Percentiles rank a stretch among this genome's conserved stretches.
Evolutionary conservation across 2,888 invertebrate genomes (phyloP).

Genomic region (Drosophila suboccidentalis): DNA sequence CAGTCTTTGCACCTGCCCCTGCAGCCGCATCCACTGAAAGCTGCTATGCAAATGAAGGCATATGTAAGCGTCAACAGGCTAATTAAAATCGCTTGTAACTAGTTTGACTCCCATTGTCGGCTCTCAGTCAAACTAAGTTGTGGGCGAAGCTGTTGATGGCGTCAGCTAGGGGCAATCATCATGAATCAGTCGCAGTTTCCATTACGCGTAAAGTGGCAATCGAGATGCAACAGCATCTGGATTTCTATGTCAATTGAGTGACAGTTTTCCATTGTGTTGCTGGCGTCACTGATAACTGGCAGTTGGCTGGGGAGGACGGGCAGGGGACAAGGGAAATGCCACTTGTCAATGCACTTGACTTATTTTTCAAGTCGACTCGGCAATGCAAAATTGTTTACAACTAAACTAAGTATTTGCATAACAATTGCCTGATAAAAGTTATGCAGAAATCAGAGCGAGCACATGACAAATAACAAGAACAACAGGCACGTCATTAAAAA

Average conservation of each 20-base stretch:
- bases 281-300: conserved; percentile 6
- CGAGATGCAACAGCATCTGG: conserved; percentile 51
- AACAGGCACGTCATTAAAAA: conserved; percentile 25
- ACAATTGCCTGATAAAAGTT: conserved; percentile 52
- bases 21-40: neutral
- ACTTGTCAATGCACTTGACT: conserved; percentile 73
- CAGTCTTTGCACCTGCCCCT: neutral
- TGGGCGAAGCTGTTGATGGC: conserved; percentile 47
- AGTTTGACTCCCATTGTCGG: conserved; percentile 37
- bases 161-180: conserved; percentile 42
- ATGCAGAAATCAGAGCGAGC: conserved; percentile 42
- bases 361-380: conserved; percentile 43
- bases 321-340: conserved; percentile 31
- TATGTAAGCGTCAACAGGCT: conserved; percentile 67
- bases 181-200: conserved; percentile 38
- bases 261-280: conserved; percentile 12
- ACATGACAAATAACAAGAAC: conserved; percentile 24
- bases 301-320: neutral
- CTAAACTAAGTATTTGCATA: conserved; percentile 58
- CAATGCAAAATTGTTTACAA: conserved; percentile 61
- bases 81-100: conserved; percentile 72
- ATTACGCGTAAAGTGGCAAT: conserved; percentile 20
- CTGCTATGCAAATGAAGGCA: conserved; percentile 61
- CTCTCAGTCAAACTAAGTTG: conserved; percentile 31
- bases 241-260: conserved; percentile 72